phyloP scores from a whole-genome alignment of 1,140 invertebrate genomes.

The Diorhabda elongata region DNA sequence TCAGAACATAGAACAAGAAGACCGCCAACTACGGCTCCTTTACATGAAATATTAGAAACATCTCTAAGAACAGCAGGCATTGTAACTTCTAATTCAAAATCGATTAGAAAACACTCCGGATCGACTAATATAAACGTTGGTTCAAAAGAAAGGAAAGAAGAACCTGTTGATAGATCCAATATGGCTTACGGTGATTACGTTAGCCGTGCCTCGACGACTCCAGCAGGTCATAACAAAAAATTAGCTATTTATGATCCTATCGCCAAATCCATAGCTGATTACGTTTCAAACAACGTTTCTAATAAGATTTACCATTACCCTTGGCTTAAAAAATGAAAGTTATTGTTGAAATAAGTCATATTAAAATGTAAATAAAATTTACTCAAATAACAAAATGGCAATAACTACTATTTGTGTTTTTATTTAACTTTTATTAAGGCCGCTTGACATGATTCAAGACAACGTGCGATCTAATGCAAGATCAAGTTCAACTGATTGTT shows the following conservation, averaged over 20 bases:
- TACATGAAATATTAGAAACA: conserved; percentile 6
- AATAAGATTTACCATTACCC: background rate
- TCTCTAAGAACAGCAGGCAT: conserved; percentile 2
- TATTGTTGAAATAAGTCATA: too few relatives aligned
- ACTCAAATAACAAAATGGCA: too few relatives aligned
- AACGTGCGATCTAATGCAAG: too few relatives aligned
- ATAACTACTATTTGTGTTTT: too few relatives aligned
- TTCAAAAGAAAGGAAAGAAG: too few relatives aligned
- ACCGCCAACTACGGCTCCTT: conserved; percentile 3
- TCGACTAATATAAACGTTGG: too few relatives aligned
- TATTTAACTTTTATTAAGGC: too few relatives aligned
- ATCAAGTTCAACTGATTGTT: too few relatives aligned
- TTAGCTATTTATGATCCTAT: conserved; percentile 39
- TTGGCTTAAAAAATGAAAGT: background rate
- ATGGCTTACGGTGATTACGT: conserved; percentile 1
- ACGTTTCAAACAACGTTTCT: conserved; percentile 37
- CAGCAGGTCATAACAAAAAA: conserved; percentile 26
- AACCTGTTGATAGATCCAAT: background rate
- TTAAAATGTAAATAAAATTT: too few relatives aligned
- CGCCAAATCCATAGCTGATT: conserved; percentile 42
- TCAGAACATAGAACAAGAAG: background rate
- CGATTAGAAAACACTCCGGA: too few relatives aligned
- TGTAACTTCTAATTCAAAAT: too few relatives aligned
- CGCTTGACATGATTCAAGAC: too few relatives aligned
- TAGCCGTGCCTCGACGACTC: conserved; percentile 16